These are phyloP conservation scores for Argyrosomus japonicus DNA, from an alignment of 2,113 vertebrate genomes.

Conservation along the genomic window DNA sequence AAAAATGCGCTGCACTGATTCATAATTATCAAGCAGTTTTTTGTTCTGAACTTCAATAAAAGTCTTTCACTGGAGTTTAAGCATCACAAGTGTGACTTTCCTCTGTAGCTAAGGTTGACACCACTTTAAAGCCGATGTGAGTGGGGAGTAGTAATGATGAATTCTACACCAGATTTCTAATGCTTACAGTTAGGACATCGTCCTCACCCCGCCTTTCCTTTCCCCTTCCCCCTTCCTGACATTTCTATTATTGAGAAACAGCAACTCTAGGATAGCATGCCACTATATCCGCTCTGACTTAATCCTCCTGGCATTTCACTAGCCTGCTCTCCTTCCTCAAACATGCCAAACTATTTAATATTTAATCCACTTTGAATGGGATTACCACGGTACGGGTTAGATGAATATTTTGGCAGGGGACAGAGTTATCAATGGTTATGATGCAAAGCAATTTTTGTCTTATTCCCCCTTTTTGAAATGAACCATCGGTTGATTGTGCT, in stretches of 20 bases:
- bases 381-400: constrained; percentile 66
- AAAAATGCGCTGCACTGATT: background rate
- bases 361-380: constrained; percentile 76
- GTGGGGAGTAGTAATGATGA: constrained; percentile 72
- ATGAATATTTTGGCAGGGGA: constrained; percentile 60
- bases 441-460: constrained; percentile 52
- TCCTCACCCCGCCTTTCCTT: constrained; percentile 20
- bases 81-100: constrained; percentile 36
- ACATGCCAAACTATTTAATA: constrained; percentile 73
- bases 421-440: constrained; percentile 61
- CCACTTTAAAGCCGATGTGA: constrained; percentile 77
- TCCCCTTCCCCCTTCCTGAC: constrained; percentile 70
- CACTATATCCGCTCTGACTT: constrained; percentile 72
- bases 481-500: constrained; percentile 65
- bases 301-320: constrained; percentile 80
- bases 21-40: background rate
- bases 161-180: constrained; percentile 76
- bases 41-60: constrained; percentile 30
- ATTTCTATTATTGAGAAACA: constrained; percentile 80
- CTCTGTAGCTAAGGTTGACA: constrained; percentile 67
- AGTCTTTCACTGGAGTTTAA: constrained; percentile 21
- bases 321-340: constrained; percentile 63
- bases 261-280: constrained; percentile 67
- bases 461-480: constrained; percentile 54
- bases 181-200: constrained; percentile 53